Conservation (phyloP, 2,888 invertebrate species). For the Drosophila flavopinicola region DNA sequence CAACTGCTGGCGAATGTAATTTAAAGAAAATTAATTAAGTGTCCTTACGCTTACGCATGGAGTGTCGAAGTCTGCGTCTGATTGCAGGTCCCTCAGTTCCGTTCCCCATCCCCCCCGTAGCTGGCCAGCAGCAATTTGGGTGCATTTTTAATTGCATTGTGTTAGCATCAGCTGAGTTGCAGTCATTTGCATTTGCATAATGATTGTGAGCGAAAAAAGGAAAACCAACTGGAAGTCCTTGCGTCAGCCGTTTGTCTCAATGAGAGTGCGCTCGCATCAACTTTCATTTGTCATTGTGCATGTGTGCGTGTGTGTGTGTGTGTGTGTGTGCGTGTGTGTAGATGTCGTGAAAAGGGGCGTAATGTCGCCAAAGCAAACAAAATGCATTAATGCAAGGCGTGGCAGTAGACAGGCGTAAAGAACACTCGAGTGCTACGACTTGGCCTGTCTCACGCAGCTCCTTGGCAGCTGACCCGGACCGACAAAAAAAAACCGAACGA, state of each 20-base stretch:
- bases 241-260: constrained; percentile 71
- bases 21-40: constrained; percentile 76
- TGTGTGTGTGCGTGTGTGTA: constrained; percentile 1
- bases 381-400: constrained; percentile 72
- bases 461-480: constrained; percentile 71
- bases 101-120: no score
- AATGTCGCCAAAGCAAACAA: constrained; percentile 70
- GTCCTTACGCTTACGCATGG: constrained; percentile 16
- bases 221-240: constrained; percentile 20
- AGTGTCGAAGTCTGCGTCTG: constrained; percentile 11
- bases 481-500: constrained; percentile 25
- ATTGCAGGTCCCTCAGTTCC: constrained; percentile 3
- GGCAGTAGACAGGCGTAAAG: constrained; percentile 29
- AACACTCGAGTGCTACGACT: constrained; percentile 43
- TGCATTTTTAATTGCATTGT: constrained; percentile 70
- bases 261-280: constrained; percentile 58
- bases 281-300: constrained; percentile 74
- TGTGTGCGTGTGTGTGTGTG: constrained; percentile 1
- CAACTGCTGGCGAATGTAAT: constrained; percentile 67
- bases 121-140: constrained; percentile 44
- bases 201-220: constrained; percentile 31
- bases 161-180: constrained; percentile 17
- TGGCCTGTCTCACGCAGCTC: constrained; percentile 60
- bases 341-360: constrained; percentile 8
- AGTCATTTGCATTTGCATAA: constrained; percentile 71